These are phyloP conservation scores for Grus americana DNA, from an alignment of 2,113 vertebrate species.

Conservation along the genomic window DNA sequence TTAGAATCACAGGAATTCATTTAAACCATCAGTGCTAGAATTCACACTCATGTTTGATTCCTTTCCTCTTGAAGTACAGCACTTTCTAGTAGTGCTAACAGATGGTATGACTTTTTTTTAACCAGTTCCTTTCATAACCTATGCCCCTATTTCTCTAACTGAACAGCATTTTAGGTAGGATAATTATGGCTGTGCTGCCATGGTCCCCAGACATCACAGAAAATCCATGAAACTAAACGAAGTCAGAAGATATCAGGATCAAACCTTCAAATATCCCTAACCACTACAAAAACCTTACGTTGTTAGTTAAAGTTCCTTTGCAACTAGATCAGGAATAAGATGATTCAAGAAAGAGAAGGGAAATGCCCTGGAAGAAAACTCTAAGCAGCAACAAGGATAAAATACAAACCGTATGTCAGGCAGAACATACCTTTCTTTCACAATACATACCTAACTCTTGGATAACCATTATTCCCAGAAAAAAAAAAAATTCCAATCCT, in stretches of 20 bases:
- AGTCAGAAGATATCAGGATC: background rate
- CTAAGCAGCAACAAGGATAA: background rate
- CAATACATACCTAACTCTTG: background rate
- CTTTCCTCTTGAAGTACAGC: background rate
- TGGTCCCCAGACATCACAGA: background rate
- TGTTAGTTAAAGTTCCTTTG: background rate
- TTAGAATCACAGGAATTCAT: background rate
- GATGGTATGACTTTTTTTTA: background rate
- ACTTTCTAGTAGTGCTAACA: background rate
- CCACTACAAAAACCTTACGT: background rate
- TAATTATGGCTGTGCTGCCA: background rate
- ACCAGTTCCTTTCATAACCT: background rate
- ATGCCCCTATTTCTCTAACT: background rate
- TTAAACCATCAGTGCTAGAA: background rate
- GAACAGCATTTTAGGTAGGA: background rate
- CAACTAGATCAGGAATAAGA: background rate
- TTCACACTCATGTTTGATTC: background rate
- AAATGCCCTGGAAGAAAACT: background rate
- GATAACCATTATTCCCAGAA: background rate
- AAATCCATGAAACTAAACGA: background rate
- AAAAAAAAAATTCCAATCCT: background rate
- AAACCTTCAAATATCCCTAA: background rate
- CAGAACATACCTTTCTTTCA: background rate
- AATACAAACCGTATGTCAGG: background rate
- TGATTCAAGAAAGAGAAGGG: background rate